Conservation (phyloP, 2,888 invertebrate species). For the Muschampia staudingeri region DNA sequence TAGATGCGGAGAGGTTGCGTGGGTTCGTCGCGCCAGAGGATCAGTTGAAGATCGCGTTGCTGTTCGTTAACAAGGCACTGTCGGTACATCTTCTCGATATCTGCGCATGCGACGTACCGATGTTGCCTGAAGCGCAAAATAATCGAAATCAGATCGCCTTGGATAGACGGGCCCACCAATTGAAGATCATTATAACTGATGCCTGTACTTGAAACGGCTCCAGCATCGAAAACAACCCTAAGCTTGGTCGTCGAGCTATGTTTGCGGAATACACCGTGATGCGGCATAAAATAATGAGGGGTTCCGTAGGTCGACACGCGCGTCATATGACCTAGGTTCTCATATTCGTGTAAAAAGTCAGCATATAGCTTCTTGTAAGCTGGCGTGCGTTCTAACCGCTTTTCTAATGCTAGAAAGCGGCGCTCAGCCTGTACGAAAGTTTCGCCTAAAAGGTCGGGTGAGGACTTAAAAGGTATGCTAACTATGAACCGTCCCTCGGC, state of each 20-base stretch:
- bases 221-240: constrained; percentile 27
- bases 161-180: constrained; percentile 60
- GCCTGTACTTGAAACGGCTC: constrained; percentile 17
- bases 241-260: constrained; percentile 7
- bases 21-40: constrained; percentile 61
- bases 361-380: constrained; percentile 8
- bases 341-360: constrained; percentile 26
- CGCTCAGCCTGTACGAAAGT: constrained; percentile 18
- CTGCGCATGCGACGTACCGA: constrained; percentile 63
- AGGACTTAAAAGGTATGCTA: constrained; percentile 25
- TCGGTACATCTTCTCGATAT: constrained; percentile 69
- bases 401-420: constrained; percentile 25
- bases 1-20: constrained; percentile 49
- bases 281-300: constrained; percentile 20
- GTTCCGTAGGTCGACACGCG: constrained; percentile 11
- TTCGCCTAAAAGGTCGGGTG: constrained; percentile 23
- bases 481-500: not conserved
- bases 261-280: constrained; percentile 8
- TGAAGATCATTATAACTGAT: constrained; percentile 59
- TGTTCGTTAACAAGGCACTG: constrained; percentile 47
- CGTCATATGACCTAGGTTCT: constrained; percentile 25
- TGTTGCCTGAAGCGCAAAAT: constrained; percentile 64
- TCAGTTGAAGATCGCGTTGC: constrained; percentile 45
- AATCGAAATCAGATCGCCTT: constrained; percentile 47
- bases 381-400: constrained; percentile 6